Evolutionary conservation across 2,113 vertebrate genomes (phyloP).

Genomic region (Harpagus bidentatus): DNA sequence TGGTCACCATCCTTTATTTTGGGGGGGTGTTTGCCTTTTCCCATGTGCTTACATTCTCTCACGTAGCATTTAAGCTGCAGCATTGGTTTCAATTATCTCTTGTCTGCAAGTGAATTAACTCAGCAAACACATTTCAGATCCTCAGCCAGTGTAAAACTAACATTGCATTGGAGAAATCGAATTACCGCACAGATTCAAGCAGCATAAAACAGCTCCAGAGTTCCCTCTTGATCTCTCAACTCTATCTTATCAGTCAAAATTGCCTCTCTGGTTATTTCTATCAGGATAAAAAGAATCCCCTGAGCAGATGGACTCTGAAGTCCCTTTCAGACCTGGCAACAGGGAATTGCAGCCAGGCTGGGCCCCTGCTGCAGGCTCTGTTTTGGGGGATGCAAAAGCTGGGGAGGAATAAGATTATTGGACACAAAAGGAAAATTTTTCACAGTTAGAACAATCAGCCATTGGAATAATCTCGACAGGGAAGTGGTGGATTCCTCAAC

Average conservation of each 20-base stretch:
- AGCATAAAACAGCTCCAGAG: not conserved
- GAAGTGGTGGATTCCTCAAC: not conserved
- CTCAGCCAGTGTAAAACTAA: not conserved
- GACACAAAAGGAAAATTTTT: not conserved
- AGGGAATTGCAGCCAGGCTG: not conserved
- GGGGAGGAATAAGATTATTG: not conserved
- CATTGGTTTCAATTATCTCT: constrained; percentile 9
- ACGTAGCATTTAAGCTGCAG: not conserved
- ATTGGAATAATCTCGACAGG: not conserved
- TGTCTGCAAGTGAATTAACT: constrained; percentile 32
- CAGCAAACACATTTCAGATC: not conserved
- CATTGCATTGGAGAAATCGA: not conserved
- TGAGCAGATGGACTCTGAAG: not conserved
- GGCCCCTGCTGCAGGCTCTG: not conserved
- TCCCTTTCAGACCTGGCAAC: not conserved
- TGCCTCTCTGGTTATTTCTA: not conserved
- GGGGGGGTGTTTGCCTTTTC: not conserved
- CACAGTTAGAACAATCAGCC: not conserved
- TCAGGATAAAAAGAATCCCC: not conserved
- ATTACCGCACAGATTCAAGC: not conserved
- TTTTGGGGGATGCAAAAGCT: not conserved
- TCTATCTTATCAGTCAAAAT: not conserved
- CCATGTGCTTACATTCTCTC: not conserved
- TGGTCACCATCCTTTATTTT: not conserved
- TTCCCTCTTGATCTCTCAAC: not conserved